phyloP scores from a whole-genome alignment of 1,140 invertebrate genomes.

The Tetranychus urticae region DNA sequence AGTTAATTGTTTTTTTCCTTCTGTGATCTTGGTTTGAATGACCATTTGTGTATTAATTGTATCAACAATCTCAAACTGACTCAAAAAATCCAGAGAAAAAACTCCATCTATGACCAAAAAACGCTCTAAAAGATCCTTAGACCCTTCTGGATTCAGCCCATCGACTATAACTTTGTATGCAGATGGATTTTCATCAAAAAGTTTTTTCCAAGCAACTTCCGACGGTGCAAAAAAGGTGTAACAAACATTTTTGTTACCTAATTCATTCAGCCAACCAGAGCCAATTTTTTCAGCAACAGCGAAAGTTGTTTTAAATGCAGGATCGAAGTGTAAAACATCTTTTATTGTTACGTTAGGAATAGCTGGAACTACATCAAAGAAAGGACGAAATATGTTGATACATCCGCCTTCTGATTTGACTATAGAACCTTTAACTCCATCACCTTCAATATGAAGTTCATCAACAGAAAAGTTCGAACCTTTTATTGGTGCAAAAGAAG shows the following conservation, averaged over 20 bases:
- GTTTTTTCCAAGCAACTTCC: constrained; percentile 42
- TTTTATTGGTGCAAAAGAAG: neutral
- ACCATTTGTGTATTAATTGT: neutral
- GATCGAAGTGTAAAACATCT: constrained; percentile 39
- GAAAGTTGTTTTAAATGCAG: constrained; percentile 2
- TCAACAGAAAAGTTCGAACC: neutral
- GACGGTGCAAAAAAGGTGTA: constrained; percentile 78
- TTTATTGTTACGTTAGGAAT: constrained; percentile 67
- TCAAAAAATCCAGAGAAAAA: constrained; percentile 5
- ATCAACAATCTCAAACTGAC: neutral
- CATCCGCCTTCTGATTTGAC: constrained; percentile 69
- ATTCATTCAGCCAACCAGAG: constrained; percentile 43
- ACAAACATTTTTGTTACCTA: constrained; percentile 32
- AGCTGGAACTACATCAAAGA: constrained; percentile 76
- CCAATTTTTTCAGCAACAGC: constrained; percentile 19
- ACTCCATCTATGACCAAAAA: constrained; percentile 9
- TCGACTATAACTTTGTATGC: constrained; percentile 12
- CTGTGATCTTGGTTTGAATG: constrained; percentile 8
- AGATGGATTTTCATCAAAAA: constrained; percentile 9
- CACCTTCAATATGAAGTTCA: constrained; percentile 53
- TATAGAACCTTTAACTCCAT: constrained; percentile 78
- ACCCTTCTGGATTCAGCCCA: constrained; percentile 4
- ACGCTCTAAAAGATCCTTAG: constrained; percentile 10
- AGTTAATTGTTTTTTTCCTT: constrained; percentile 35
- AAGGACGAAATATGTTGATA: constrained; percentile 73